Percentiles rank a stretch among this genome's conserved stretches.
Evolutionary conservation across 2,888 invertebrate genomes (phyloP).

Genomic region (Hyppa rectilinea): DNA sequence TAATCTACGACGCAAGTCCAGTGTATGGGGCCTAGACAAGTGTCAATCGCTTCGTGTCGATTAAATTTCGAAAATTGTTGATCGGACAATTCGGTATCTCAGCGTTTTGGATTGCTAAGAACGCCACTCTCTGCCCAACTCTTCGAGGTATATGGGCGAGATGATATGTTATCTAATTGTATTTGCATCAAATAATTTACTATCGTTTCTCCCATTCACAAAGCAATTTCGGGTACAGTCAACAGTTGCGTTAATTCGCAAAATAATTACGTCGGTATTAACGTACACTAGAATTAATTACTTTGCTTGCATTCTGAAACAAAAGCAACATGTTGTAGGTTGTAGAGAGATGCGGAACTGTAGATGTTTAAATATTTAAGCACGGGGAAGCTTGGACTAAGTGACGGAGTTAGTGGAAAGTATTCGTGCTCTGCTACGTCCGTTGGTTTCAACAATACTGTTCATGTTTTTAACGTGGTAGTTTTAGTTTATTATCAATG

Average conservation of each 20-base stretch:
- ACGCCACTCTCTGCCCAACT: no score
- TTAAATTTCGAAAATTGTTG: no score
- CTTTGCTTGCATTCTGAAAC: conserved; percentile 29
- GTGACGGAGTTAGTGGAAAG: not conserved
- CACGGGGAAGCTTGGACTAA: not conserved
- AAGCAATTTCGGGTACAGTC: conserved; percentile 18
- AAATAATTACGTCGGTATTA: conserved; percentile 42
- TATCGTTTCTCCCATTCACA: not conserved
- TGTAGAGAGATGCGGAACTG: not conserved
- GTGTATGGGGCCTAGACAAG: no score
- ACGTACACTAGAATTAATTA: conserved; percentile 47
- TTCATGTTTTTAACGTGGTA: no score
- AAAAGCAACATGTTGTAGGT: conserved; percentile 7
- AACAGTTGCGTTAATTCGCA: conserved; percentile 20
- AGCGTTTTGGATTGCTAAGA: no score
- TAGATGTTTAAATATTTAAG: conserved; percentile 27
- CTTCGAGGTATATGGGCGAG: no score
- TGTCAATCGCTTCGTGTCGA: no score
- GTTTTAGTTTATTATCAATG: no score
- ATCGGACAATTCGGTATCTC: no score
- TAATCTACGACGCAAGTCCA: no score
- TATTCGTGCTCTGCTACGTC: not conserved
- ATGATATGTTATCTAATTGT: no score
- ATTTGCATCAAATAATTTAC: not conserved
- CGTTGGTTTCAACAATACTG: not conserved